These are phyloP conservation scores for Premnoplex brunnescens DNA, from an alignment of 2,797 vertebrate genomes.

Conservation along the genomic window DNA sequence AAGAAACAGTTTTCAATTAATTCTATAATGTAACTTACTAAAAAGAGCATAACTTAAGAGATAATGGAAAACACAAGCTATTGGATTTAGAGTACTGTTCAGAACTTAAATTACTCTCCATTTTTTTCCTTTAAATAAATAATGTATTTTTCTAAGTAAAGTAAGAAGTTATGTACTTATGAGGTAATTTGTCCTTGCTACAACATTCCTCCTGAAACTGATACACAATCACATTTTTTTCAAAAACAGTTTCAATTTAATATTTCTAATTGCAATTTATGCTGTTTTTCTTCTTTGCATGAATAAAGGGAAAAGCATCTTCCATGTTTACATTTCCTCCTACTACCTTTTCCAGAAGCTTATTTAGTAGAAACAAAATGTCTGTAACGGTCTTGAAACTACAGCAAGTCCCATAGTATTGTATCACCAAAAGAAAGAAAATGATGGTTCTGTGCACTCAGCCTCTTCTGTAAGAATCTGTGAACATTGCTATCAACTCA, in stretches of 20 bases:
- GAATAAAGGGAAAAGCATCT: not conserved
- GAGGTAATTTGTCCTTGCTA: not conserved
- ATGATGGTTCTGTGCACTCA: not conserved
- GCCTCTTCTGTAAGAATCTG: not conserved
- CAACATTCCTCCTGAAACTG: not conserved
- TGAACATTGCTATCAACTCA: not conserved
- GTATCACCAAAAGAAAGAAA: not conserved
- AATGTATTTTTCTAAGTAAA: not conserved
- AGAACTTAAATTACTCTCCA: not conserved
- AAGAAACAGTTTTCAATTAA: not conserved
- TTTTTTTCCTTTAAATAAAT: not conserved
- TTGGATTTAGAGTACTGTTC: not conserved
- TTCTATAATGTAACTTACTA: not conserved
- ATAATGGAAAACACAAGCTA: not conserved
- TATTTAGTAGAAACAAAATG: not conserved
- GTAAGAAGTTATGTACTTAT: not conserved
- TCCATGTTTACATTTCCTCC: not conserved
- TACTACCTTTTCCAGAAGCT: not conserved
- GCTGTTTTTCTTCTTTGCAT: not conserved
- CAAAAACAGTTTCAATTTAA: not conserved
- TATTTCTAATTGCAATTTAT: not conserved
- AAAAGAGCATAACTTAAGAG: not conserved
- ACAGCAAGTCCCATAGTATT: not conserved
- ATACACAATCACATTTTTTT: not conserved
- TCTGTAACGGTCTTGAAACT: not conserved